Conservation (phyloP, 2,113 vertebrate genomes). For the Pica pica region DNA sequence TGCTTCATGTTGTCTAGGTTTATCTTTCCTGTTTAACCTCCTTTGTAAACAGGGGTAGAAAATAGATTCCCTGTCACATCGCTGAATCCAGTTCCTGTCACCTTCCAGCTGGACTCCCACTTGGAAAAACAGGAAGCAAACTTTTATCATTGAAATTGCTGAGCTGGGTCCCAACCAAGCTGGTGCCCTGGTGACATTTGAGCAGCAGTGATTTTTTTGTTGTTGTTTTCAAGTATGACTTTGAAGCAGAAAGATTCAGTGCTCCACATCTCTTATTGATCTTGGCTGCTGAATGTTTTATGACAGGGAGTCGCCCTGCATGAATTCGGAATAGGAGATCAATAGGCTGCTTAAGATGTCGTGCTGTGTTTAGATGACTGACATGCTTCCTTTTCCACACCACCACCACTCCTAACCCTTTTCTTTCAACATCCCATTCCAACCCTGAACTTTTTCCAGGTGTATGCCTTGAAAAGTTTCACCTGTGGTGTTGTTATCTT, state of each 20-base stretch:
- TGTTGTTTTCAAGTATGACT: slow-evolving; percentile 45
- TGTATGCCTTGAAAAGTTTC: not conserved
- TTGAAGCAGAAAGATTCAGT: slow-evolving; percentile 55
- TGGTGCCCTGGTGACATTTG: slow-evolving; percentile 34
- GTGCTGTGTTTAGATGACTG: slow-evolving; percentile 21
- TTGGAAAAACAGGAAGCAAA: slow-evolving; percentile 29
- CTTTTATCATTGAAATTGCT: slow-evolving; percentile 19
- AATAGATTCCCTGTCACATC: slow-evolving; percentile 38
- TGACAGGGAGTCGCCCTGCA: slow-evolving; percentile 51
- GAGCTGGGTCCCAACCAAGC: not conserved
- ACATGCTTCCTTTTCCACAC: not conserved
- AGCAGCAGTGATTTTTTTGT: slow-evolving; percentile 28
- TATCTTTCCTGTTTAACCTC: slow-evolving; percentile 10
- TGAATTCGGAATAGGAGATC: slow-evolving; percentile 67
- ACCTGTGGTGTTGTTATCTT: not conserved
- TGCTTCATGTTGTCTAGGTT: slow-evolving; percentile 10
- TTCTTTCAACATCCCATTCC: not conserved
- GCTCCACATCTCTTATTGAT: slow-evolving; percentile 67
- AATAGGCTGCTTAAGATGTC: slow-evolving; percentile 63
- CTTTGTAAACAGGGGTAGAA: slow-evolving; percentile 18
- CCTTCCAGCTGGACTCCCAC: not conserved
- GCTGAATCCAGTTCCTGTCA: not conserved
- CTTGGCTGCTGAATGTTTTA: slow-evolving; percentile 71
- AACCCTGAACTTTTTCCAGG: not conserved
- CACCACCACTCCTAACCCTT: not conserved